Conservation (phyloP, 2,888 invertebrate species). For the Ischnus inquisitorius region DNA sequence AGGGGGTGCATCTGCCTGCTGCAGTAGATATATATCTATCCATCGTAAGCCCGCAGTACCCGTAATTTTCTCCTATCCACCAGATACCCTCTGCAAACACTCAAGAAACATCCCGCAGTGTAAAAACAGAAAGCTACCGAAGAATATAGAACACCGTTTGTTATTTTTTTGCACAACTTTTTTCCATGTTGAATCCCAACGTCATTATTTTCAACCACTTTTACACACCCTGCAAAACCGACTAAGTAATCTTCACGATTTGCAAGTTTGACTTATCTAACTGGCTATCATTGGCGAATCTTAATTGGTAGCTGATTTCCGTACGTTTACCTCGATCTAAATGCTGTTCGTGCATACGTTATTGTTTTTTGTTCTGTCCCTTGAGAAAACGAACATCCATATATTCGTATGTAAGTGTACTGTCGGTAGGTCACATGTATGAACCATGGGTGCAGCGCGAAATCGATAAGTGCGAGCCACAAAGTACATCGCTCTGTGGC, state of each 20-base stretch:
- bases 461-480: constrained; percentile 66
- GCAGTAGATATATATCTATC: constrained; percentile 22
- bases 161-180: too few species aligned
- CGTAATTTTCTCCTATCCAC: constrained; percentile 79
- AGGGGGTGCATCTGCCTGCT: constrained; percentile 25
- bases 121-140: too few species aligned
- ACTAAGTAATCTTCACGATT: too few species aligned
- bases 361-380: background rate
- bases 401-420: constrained; percentile 17
- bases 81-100: constrained; percentile 71
- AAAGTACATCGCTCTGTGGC: constrained; percentile 64
- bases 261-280: too few species aligned
- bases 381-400: background rate
- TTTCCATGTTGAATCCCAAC: too few species aligned
- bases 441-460: constrained; percentile 34
- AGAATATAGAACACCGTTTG: too few species aligned
- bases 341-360: background rate
- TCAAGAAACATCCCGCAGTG: background rate
- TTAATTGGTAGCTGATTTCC: constrained; percentile 2
- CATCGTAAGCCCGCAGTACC: constrained; percentile 51
- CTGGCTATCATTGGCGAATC: background rate
- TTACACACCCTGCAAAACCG: too few species aligned
- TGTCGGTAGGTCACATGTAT: constrained; percentile 34
- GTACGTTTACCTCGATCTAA: background rate
- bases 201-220: too few species aligned